Percentiles rank a stretch among this genome's conserved stretches.
Conservation (phyloP, 1,140 invertebrate genomes). For the Drosophila grimshawi region DNA sequence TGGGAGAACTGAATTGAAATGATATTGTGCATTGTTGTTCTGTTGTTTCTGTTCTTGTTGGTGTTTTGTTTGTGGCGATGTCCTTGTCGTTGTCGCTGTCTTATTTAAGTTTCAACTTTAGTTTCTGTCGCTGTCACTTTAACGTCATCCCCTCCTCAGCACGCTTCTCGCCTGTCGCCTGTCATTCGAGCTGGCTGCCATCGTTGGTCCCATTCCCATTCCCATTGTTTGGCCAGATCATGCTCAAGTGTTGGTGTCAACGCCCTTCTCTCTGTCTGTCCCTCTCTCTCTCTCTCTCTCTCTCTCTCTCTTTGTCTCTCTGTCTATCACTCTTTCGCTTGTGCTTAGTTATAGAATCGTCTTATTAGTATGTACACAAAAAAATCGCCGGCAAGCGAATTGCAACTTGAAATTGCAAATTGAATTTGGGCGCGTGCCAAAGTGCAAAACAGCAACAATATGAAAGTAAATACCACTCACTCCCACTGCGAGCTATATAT, state of each 20-base stretch:
- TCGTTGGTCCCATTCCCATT: background rate
- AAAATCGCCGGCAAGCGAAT: background rate
- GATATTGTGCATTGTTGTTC: background rate
- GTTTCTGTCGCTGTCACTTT: conserved; percentile 31
- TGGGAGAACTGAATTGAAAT: no score
- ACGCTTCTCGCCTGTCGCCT: background rate
- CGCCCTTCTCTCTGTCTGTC: background rate
- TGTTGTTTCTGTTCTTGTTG: conserved; percentile 1
- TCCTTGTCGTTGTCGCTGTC: conserved; percentile 27
- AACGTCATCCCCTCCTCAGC: conserved; percentile 8
- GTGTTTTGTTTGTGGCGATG: conserved; percentile 13
- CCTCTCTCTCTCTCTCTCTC: no score
- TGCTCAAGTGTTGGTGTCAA: conserved; percentile 27
- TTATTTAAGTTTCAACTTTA: conserved; percentile 75
- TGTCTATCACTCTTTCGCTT: no score
- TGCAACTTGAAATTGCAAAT: conserved; percentile 32
- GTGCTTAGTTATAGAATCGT: background rate
- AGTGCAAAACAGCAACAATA: conserved; percentile 30
- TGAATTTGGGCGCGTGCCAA: conserved; percentile 43
- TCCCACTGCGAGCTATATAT: background rate
- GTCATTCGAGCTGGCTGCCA: conserved; percentile 30
- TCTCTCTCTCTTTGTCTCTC: no score
- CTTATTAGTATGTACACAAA: conserved; percentile 8
- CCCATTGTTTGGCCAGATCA: conserved; percentile 12
- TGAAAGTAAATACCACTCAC: conserved; percentile 8